Conservation (phyloP, 2,797 vertebrate genomes). For the Pangasius macronema region DNA sequence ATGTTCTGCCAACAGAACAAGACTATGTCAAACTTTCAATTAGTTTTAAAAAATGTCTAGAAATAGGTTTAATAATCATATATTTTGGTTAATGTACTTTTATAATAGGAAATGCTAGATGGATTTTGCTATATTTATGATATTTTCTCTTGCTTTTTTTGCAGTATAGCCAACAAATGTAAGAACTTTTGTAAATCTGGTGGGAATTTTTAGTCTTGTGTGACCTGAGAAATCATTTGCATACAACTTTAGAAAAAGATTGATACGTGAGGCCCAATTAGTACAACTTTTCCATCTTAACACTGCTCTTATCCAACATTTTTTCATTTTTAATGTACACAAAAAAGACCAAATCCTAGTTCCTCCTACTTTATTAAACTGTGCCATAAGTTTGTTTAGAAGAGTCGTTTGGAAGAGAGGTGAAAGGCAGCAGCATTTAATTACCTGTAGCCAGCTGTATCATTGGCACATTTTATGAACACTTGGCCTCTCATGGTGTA, state of each 20-base stretch:
- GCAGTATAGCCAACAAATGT: not conserved
- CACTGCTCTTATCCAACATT: not conserved
- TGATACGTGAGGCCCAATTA: not conserved
- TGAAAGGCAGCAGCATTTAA: not conserved
- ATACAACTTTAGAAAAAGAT: not conserved
- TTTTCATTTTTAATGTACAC: not conserved
- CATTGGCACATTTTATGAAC: not conserved
- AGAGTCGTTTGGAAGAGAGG: conserved; percentile 6
- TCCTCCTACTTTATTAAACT: not conserved
- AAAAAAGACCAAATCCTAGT: not conserved
- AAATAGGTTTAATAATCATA: too few relatives aligned
- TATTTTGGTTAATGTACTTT: too few relatives aligned
- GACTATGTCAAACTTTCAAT: too few relatives aligned
- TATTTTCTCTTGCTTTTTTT: not conserved
- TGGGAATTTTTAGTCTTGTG: not conserved
- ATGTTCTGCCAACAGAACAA: too few relatives aligned
- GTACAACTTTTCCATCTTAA: not conserved
- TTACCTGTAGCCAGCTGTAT: not conserved
- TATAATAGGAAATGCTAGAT: too few relatives aligned
- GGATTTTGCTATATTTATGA: not conserved
- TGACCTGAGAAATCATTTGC: not conserved
- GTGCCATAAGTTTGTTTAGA: not conserved
- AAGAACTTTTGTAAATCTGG: not conserved
- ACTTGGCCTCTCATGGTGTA: not conserved
- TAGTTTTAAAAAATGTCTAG: too few relatives aligned